A percentile compares a stretch with the other conserved stretches of the same genome.
phyloP scores from a whole-genome alignment of 2,113 vertebrate species.

The Taurulus bubalis region DNA sequence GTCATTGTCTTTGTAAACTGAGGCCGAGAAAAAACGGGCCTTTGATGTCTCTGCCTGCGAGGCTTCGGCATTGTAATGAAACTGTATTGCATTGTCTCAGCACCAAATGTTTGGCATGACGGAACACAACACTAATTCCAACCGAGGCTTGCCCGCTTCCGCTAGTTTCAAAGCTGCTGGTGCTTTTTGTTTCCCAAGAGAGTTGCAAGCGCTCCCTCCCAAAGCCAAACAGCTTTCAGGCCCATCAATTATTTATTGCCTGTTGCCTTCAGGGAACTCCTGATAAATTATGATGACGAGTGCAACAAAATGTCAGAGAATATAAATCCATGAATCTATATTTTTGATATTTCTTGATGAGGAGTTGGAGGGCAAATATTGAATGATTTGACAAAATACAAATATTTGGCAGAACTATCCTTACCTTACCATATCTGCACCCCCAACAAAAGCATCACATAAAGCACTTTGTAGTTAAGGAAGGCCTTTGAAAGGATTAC shows the following conservation, averaged over 20 bases:
- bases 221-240: constrained; percentile 67
- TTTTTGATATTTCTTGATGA: constrained; percentile 19
- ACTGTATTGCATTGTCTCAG: constrained; percentile 64
- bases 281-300: constrained; percentile 65
- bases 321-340: constrained; percentile 11
- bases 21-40: constrained; percentile 39
- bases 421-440: background rate
- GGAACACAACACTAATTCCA: constrained; percentile 58
- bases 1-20: constrained; percentile 39
- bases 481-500: constrained; percentile 39
- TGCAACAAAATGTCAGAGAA: constrained; percentile 51
- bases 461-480: constrained; percentile 47
- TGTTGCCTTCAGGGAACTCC: constrained; percentile 62
- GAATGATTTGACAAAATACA: constrained; percentile 18
- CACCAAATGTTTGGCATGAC: constrained; percentile 57
- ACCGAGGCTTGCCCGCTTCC: constrained; percentile 39
- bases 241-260: constrained; percentile 74
- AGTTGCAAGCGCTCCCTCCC: constrained; percentile 40
- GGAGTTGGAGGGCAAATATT: constrained; percentile 12
- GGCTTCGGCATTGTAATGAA: constrained; percentile 64
- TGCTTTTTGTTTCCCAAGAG: constrained; percentile 47
- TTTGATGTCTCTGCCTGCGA: constrained; percentile 78
- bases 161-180: constrained; percentile 51
- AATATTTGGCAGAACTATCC: constrained; percentile 25
- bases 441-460: constrained; percentile 9